These are phyloP conservation scores for Homarus americanus DNA, from an alignment of 1,140 invertebrate genomes.

Conservation along the genomic window DNA sequence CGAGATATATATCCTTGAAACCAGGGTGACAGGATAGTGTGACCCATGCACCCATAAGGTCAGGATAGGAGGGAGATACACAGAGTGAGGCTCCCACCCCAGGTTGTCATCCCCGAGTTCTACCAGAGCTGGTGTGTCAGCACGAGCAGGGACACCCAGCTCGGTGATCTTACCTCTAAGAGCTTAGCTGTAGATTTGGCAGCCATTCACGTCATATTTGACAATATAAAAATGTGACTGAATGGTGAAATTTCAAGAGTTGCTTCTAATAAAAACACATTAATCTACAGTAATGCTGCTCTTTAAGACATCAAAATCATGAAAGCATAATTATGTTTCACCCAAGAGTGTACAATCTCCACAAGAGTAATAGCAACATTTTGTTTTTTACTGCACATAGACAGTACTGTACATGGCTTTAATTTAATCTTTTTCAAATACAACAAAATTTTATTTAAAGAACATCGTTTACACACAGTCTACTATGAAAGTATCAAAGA, in stretches of 20 bases:
- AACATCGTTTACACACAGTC: neutral
- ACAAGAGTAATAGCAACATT: neutral
- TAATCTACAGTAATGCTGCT: neutral
- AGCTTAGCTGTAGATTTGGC: neutral
- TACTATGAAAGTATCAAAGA: neutral
- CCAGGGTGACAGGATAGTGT: neutral
- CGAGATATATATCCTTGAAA: neutral
- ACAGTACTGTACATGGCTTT: neutral
- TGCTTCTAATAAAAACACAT: neutral
- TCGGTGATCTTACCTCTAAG: neutral
- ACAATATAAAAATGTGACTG: conserved; percentile 26
- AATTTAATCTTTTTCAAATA: neutral
- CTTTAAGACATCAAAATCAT: neutral
- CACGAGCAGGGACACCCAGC: neutral
- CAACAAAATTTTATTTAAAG: neutral
- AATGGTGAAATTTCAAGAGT: conserved; percentile 24
- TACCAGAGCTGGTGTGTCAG: neutral
- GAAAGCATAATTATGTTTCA: neutral
- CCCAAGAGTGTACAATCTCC: neutral
- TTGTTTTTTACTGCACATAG: neutral
- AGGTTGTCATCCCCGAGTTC: conserved; percentile 3
- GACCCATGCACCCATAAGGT: neutral
- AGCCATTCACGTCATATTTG: conserved; percentile 46
- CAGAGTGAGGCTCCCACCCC: neutral
- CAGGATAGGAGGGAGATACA: neutral